Evolutionary conservation across 2,113 vertebrate species (phyloP).

Genomic region (Geococcyx californianus): DNA sequence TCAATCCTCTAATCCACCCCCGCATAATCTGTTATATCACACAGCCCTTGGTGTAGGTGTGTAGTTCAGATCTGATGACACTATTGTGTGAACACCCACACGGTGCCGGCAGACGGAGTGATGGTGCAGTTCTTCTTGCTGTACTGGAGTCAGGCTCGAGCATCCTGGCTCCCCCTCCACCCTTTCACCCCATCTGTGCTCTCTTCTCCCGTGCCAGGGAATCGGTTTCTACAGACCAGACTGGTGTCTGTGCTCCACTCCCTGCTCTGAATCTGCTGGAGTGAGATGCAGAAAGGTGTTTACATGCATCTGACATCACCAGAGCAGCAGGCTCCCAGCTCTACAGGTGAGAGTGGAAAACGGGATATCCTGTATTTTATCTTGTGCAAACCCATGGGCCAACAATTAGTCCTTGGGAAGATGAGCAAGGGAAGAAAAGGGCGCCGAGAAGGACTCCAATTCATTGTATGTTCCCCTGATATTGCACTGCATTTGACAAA

Average conservation of each 20-base stretch:
- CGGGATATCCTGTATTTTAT: fast-evolving
- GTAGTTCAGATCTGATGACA: constrained; percentile 2
- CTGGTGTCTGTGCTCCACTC: background rate
- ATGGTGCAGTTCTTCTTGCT: background rate
- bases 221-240: background rate
- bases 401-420: background rate
- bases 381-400: background rate
- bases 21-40: constrained; percentile 40
- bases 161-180: background rate
- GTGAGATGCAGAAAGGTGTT: background rate
- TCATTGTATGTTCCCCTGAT: background rate
- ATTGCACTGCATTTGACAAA: background rate
- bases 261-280: background rate
- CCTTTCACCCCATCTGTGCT: background rate
- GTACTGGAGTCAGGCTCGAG: background rate
- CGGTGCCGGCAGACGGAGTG: background rate
- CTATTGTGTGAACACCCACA: constrained; percentile 41
- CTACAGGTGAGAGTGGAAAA: background rate
- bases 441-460: background rate
- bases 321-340: background rate
- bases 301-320: fast-evolving
- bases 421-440: background rate
- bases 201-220: background rate
- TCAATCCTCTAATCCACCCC: constrained; percentile 50
- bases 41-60: constrained; percentile 58